Evolutionary conservation across 1,140 invertebrate genomes (phyloP).

Genomic region (Drosophila oshimai): DNA sequence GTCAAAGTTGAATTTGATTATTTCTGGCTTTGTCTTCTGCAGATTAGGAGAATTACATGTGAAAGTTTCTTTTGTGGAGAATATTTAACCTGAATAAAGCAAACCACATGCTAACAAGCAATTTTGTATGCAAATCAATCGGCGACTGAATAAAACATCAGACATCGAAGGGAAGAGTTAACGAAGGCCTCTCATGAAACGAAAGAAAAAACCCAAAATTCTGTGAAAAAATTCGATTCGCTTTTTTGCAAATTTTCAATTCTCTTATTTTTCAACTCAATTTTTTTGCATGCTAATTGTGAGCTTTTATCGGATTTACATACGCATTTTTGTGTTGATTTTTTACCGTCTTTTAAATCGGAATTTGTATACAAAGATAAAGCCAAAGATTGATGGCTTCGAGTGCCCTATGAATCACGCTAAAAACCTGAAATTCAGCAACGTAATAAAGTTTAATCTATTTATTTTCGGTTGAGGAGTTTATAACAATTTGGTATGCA

Average conservation of each 20-base stretch:
- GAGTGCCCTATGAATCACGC: conserved; percentile 41
- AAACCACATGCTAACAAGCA: conserved; percentile 60
- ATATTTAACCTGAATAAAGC: conserved; percentile 33
- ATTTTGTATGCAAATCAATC: conserved; percentile 70
- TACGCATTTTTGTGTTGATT: conserved; percentile 29
- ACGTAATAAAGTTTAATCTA: conserved; percentile 14
- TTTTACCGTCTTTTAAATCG: conserved; percentile 28
- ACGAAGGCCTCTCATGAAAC: not conserved
- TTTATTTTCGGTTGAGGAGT: conserved; percentile 13
- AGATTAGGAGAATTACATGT: conserved; percentile 30
- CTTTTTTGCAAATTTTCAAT: conserved; percentile 19
- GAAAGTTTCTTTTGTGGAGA: conserved; percentile 37
- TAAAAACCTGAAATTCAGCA: conserved; percentile 18
- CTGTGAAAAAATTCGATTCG: conserved; percentile 16
- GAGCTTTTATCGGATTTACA: conserved; percentile 26
- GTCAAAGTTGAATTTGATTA: conserved; percentile 52
- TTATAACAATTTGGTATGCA: conserved; percentile 12
- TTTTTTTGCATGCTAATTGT: conserved; percentile 51
- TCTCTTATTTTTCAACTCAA: conserved; percentile 25
- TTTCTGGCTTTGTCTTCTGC: not conserved
- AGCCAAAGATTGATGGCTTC: conserved; percentile 51
- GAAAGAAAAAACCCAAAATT: not conserved
- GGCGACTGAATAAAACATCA: conserved; percentile 65
- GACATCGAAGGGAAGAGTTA: conserved; percentile 2
- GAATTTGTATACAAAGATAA: conserved; percentile 46